phyloP scores from a whole-genome alignment of 2,888 invertebrate genomes.

The Nebria brevicollis region DNA sequence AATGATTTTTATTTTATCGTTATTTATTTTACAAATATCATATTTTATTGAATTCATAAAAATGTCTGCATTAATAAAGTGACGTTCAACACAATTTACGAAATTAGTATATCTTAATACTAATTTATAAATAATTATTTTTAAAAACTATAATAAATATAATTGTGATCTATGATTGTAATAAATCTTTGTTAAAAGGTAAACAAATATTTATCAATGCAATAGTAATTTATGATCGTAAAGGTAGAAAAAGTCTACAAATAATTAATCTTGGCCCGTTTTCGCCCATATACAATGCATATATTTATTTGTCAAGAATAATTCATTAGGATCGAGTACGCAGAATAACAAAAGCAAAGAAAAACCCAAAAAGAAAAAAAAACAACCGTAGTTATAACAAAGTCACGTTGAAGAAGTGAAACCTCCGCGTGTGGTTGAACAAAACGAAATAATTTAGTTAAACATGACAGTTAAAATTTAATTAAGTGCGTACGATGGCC shows the following conservation, averaged over 20 bases:
- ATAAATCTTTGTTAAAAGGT: background rate
- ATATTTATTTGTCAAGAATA: constrained; percentile 42
- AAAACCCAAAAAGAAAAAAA: constrained; percentile 5
- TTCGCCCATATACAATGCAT: constrained; percentile 24
- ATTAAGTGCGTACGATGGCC: constrained; percentile 58
- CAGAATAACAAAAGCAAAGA: constrained; percentile 5
- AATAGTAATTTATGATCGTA: background rate
- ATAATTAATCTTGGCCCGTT: constrained; percentile 34
- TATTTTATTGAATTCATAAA: too few species aligned
- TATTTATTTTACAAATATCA: background rate
- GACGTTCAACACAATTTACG: too few species aligned
- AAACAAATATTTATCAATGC: background rate
- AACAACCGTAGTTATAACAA: constrained; percentile 14
- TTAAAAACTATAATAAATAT: background rate
- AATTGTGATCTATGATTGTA: background rate
- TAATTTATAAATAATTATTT: background rate
- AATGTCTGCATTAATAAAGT: too few species aligned
- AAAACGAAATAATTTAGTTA: constrained; percentile 59
- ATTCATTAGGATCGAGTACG: constrained; percentile 34
- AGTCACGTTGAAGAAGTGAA: constrained; percentile 49
- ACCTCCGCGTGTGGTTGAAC: constrained; percentile 50
- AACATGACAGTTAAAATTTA: constrained; percentile 63
- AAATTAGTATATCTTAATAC: too few species aligned
- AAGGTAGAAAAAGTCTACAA: constrained; percentile 6
- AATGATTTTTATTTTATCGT: background rate